Evolutionary conservation across 2,113 vertebrate genomes (phyloP), one percentile per base, ranked within the genome.

Genomic region (Hypomesus transpacificus): DNA sequence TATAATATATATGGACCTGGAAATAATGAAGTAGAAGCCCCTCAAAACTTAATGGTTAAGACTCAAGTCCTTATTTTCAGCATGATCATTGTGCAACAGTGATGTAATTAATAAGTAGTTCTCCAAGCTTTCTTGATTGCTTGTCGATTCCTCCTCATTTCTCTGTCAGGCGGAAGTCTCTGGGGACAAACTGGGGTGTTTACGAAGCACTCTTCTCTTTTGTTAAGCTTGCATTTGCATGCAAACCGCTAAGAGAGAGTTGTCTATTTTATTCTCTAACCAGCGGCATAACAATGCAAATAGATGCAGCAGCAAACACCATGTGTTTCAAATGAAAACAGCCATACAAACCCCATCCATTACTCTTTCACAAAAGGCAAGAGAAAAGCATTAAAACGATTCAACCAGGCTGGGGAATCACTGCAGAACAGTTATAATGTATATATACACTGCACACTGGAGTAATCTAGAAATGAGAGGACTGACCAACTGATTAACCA

Each of bases 201-300:
- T 79, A 80, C 81, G 46, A 71, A 82, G 66, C 62, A 68, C 46
- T 59, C 61, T 17, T 59, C 75, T 69, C 39, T 14, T 76, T 81
- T 79, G 76, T 81, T 65, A 5, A 63, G 52, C 62, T 26, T 64
- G 73, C 69, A 72, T 86, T 84, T 78, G n/a, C 75, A 51, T 76
- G 69, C 72, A 79, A 77, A 65, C 66, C 69, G 73, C 68, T 56
- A 7, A 73, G 68, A 51, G 58, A 74, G 64, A 75, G 50, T 16
- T 14, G 16, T 52, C 14, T 46, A 22, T 56, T 56, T 82, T 18
- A 5, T 21, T 66, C 20, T 51, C 39, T 51, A 3, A 14, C 18
- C 61, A 69, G 65, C 84, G 59, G 14, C 69, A 82, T 84, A 81
- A 71, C 78, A 82, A 84, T 77, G 74, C 70, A 78, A 82, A 34